A percentile compares a stretch with the other conserved stretches of the same genome.
These are phyloP conservation scores for Amiota minor DNA, from an alignment of 2,888 invertebrate species.

Conservation along the genomic window DNA sequence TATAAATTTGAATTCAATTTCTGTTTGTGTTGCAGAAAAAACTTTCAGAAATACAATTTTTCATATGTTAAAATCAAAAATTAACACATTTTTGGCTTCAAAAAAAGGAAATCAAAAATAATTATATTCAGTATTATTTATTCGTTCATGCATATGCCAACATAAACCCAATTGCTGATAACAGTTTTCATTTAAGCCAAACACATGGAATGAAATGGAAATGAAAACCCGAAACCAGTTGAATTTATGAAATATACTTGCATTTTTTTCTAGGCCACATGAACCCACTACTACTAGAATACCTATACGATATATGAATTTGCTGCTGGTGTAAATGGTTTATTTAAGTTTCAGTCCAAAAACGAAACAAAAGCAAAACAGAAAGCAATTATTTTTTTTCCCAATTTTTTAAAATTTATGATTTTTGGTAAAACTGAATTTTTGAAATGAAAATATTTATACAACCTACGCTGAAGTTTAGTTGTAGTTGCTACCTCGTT, in stretches of 20 bases:
- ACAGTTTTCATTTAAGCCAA: background rate
- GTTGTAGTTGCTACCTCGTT: no score
- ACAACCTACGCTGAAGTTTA: no score
- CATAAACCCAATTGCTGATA: background rate
- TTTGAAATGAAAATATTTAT: background rate
- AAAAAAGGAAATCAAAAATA: background rate
- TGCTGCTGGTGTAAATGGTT: constrained; percentile 1
- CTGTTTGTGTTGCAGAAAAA: no score
- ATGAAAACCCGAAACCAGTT: background rate
- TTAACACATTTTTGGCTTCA: background rate
- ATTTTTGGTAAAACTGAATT: constrained; percentile 7
- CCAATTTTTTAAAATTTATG: background rate
- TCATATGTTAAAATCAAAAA: background rate
- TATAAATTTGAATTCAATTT: no score
- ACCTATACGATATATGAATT: background rate
- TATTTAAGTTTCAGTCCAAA: background rate
- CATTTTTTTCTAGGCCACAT: constrained; percentile 8
- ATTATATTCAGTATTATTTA: background rate
- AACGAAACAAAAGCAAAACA: no score
- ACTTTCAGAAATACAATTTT: no score
- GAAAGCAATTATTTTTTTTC: no score
- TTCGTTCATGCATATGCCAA: background rate
- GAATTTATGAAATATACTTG: background rate
- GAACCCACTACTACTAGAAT: background rate
- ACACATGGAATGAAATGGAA: no score